phyloP scores from a whole-genome alignment of 2,888 invertebrate species.

The Andrena bucephala region DNA sequence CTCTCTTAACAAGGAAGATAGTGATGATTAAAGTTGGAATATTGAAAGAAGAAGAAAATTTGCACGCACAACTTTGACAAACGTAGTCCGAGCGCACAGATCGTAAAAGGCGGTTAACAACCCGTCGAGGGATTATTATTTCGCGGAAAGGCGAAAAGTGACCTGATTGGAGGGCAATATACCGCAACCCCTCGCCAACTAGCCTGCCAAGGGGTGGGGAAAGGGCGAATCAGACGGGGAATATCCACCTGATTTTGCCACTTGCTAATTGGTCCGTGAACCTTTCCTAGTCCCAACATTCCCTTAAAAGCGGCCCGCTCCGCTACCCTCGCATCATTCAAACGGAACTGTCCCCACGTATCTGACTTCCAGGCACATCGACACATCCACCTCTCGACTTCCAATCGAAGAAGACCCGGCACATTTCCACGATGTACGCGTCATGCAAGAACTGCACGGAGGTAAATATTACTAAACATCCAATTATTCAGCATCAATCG shows the following conservation, averaged over 20 bases:
- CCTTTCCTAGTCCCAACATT: background rate
- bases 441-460: background rate
- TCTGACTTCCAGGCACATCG: background rate
- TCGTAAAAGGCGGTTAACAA: background rate
- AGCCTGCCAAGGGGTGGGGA: background rate
- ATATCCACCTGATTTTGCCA: constrained; percentile 1
- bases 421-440: background rate
- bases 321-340: background rate
- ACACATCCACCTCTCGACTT: background rate
- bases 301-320: constrained; percentile 7
- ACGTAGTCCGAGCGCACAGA: background rate
- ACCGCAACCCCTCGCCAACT: background rate
- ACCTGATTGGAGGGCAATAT: constrained; percentile 4
- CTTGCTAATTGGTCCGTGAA: constrained; percentile 1
- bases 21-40: too few relatives aligned
- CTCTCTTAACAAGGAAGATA: too few relatives aligned
- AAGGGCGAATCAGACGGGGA: background rate
- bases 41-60: background rate
- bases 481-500: background rate
- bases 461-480: constrained; percentile 11
- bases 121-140: background rate
- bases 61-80: background rate
- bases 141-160: background rate
- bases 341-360: background rate
- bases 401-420: background rate